Evolutionary conservation across 2,113 vertebrate genomes (phyloP).

Genomic region (Dromaius novaehollandiae): DNA sequence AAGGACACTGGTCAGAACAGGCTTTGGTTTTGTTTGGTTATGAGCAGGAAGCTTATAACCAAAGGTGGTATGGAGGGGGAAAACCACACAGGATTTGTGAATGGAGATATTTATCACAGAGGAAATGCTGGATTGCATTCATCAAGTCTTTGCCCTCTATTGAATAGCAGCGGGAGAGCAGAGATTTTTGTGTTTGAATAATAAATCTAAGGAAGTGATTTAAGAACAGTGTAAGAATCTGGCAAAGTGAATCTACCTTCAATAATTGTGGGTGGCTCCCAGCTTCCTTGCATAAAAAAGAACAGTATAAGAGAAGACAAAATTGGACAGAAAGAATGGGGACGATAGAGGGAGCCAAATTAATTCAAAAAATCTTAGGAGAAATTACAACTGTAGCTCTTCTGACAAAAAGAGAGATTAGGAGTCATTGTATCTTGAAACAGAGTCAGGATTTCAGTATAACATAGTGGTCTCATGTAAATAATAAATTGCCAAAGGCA

Average conservation of each 20-base stretch:
- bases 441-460: neutral
- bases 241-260: neutral
- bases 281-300: conserved; percentile 13
- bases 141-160: neutral
- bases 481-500: neutral
- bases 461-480: neutral
- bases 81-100: neutral
- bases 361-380: conserved; percentile 56
- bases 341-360: conserved; percentile 74
- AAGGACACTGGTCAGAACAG: neutral
- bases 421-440: neutral
- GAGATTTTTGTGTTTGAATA: neutral
- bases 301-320: conserved; percentile 17
- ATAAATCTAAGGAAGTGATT: neutral
- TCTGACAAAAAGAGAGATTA: conserved; percentile 46
- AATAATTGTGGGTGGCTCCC: neutral
- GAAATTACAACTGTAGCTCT: conserved; percentile 29
- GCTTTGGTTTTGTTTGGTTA: neutral
- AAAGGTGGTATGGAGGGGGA: neutral
- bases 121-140: neutral
- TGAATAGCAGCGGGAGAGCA: neutral
- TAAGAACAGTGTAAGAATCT: neutral
- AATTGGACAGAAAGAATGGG: neutral
- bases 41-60: neutral
- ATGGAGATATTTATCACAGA: neutral